Evolutionary conservation across 2,888 invertebrate genomes (phyloP).

Genomic region (Scaptomyza reducta): DNA sequence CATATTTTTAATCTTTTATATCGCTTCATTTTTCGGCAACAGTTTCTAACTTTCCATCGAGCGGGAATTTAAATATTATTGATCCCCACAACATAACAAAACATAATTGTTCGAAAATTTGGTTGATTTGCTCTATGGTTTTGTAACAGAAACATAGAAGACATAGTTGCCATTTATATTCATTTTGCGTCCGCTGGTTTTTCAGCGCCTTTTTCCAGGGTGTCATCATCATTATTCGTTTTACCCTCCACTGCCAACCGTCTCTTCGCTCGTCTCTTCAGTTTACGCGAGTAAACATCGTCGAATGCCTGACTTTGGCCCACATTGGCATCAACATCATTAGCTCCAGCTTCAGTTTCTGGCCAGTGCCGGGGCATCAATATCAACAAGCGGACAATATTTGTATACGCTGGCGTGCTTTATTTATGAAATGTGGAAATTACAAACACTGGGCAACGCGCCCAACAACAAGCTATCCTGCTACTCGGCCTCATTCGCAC

Average conservation of each 20-base stretch:
- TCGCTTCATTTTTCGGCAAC: too few species aligned
- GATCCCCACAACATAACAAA: neutral
- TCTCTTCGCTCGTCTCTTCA: neutral
- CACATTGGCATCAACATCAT: constrained; percentile 16
- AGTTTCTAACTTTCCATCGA: too few species aligned
- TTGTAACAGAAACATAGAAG: constrained; percentile 14
- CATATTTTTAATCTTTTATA: too few species aligned
- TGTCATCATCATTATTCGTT: constrained; percentile 77
- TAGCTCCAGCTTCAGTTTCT: constrained; percentile 12
- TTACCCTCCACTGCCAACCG: constrained; percentile 11
- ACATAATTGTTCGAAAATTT: neutral
- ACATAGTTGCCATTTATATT: constrained; percentile 78
- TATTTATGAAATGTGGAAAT: constrained; percentile 79
- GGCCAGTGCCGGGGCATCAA: constrained; percentile 53
- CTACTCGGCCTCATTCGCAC: constrained; percentile 25
- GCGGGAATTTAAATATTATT: neutral
- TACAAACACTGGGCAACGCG: constrained; percentile 49
- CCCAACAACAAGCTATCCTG: constrained; percentile 1
- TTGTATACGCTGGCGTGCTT: constrained; percentile 64
- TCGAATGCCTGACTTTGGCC: constrained; percentile 51
- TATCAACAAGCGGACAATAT: constrained; percentile 72
- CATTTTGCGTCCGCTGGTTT: constrained; percentile 64
- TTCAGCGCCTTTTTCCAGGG: constrained; percentile 52
- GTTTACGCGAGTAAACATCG: constrained; percentile 24
- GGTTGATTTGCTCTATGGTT: neutral